These are phyloP conservation scores for Antedon mediterranea DNA, from an alignment of 53 echinoderm and acorn worm genomes.

Conservation along the genomic window DNA sequence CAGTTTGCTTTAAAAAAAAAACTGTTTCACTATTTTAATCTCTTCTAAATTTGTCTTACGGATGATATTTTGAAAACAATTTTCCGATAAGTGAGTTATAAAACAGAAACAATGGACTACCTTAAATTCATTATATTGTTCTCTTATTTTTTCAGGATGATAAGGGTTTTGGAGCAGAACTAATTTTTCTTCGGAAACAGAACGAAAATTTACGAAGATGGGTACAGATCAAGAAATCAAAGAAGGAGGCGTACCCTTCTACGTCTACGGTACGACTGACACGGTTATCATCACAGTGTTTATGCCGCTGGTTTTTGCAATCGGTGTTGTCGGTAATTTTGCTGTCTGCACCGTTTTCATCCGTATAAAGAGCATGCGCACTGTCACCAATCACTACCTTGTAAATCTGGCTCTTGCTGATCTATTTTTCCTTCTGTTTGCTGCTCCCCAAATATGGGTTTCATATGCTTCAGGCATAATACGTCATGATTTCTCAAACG, in stretches of 20 bases:
- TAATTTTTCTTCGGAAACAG: neutral
- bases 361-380: slow-evolving; percentile 55
- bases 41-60: too few species aligned
- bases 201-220: neutral
- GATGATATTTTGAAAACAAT: too few species aligned
- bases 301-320: slow-evolving; percentile 81
- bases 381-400: slow-evolving; percentile 85
- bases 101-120: too few species aligned
- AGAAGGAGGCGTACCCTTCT: slow-evolving; percentile 25
- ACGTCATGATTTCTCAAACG: neutral
- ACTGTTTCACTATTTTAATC: too few species aligned
- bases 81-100: too few species aligned
- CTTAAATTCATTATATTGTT: too few species aligned
- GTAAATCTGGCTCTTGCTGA: slow-evolving; percentile 75
- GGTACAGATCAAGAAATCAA: slow-evolving; percentile 15
- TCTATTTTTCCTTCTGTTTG: slow-evolving; percentile 27
- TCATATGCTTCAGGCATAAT: slow-evolving; percentile 11
- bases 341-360: slow-evolving; percentile 74
- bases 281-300: slow-evolving; percentile 54
- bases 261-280: slow-evolving; percentile 54
- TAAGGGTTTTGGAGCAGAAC: neutral
- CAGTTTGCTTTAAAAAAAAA: too few species aligned
- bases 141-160: neutral
- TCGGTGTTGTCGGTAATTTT: slow-evolving; percentile 81
- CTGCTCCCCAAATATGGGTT: slow-evolving; percentile 42